phyloP scores from a whole-genome alignment of 2,797 vertebrate genomes.

The Pipistrellus pygmaeus region DNA sequence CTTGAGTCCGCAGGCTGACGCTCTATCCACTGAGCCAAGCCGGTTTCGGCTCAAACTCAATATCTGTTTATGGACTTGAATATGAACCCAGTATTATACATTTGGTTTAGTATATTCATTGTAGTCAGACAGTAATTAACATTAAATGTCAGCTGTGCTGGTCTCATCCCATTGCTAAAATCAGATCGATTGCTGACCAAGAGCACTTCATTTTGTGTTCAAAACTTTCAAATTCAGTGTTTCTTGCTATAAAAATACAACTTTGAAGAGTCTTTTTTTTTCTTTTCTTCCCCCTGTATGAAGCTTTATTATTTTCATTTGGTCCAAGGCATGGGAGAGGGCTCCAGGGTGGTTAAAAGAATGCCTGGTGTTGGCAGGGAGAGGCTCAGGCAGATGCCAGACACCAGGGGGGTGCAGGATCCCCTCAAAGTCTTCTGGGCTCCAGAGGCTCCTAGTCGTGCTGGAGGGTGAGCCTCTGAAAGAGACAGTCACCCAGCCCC shows the following conservation, averaged over 20 bases:
- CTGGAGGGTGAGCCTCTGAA: neutral
- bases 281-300: neutral
- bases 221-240: slow-evolving; percentile 13
- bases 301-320: neutral
- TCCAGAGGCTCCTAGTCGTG: neutral
- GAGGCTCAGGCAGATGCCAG: neutral
- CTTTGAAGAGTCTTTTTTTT: neutral
- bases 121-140: neutral
- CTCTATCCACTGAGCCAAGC: too few species aligned
- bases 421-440: neutral
- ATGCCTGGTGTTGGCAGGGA: neutral
- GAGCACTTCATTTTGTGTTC: slow-evolving; percentile 41
- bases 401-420: neutral
- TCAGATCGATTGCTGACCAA: neutral
- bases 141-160: neutral
- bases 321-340: neutral
- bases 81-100: neutral
- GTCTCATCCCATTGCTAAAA: slow-evolving; percentile 8
- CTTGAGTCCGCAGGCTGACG: too few species aligned
- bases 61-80: neutral
- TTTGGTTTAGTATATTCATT: neutral
- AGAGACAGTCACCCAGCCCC: neutral
- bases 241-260: slow-evolving; percentile 5
- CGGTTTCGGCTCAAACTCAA: neutral
- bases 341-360: neutral